These are phyloP conservation scores for Bubo scandiacus DNA, from an alignment of 2,113 vertebrate species.

Conservation along the genomic window DNA sequence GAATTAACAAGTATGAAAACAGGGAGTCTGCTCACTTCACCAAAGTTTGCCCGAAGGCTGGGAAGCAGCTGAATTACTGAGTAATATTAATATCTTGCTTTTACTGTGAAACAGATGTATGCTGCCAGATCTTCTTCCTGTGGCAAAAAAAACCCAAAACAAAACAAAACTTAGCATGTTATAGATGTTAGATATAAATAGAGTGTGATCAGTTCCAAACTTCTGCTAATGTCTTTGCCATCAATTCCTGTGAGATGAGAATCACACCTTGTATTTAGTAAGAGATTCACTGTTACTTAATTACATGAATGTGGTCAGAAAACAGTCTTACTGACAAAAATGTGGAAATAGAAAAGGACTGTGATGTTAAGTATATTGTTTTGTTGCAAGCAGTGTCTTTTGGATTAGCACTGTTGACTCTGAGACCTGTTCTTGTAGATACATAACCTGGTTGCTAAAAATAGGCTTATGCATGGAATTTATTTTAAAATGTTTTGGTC, in stretches of 20 bases:
- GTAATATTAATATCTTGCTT: background rate
- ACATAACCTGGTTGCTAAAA: background rate
- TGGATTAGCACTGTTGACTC: background rate
- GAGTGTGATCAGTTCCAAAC: background rate
- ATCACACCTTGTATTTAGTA: background rate
- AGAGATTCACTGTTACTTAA: background rate
- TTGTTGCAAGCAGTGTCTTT: background rate
- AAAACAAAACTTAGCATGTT: background rate
- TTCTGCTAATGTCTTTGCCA: background rate
- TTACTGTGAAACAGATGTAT: background rate
- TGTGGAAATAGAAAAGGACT: background rate
- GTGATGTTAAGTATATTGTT: background rate
- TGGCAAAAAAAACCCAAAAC: background rate
- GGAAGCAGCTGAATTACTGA: background rate
- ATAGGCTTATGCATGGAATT: background rate
- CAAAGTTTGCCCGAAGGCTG: conserved; percentile 5
- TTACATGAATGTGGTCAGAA: background rate
- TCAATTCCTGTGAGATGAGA: background rate
- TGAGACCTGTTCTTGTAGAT: background rate
- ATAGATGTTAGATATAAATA: background rate
- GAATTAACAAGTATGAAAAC: background rate
- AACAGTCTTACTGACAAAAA: background rate
- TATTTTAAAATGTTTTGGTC: background rate
- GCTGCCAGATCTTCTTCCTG: background rate
- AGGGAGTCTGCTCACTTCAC: background rate